Base-by-base conservation (phyloP, 53 echinoderm and acorn worm species). In the Temnopleurus reevesii region DNA sequence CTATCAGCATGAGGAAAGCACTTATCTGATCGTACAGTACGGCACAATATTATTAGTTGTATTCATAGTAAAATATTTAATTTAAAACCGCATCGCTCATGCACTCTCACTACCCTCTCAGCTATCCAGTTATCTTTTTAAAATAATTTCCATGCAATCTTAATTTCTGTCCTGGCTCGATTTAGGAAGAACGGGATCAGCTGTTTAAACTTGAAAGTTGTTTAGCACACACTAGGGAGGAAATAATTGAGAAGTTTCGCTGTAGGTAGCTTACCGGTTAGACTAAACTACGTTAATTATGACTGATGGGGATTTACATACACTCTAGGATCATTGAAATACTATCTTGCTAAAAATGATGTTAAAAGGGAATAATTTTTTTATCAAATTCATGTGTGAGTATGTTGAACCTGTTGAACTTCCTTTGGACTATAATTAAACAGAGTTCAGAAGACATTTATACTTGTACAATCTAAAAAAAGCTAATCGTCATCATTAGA, bases 211-310 rank as follows among this genome's bases (percentile, higher is more conserved):
- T 23, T 55, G 4, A 12, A n/a, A 23, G 56, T 55, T 55, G 56
- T 10, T 18, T n/a, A 18, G 0, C 26, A 3, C 12, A 29, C 31
- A 46, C 81, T 53, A 30, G 57, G 57, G 29, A 53, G 83, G 83
- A 83, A 53, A 81, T 81, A 17, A 33, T 81, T 81, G 28, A 81
- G 46, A 47, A 15, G 83, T 83, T 83, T 79, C 79, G 57, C 53
- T 2, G 13, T 45, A n/a, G 81, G 27, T 21, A 77, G 45, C 45
- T 79, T 79, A n/a, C 49, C 28, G 79, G 15, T 34, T 27, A 26
- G n/a, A 8, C 45, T 24, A 45, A 24, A 21, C 76, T 41, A 5
- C 41, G 24, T 21, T 76, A 76, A 76, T 45, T 76, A 47, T 27
- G 49, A 79, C 15, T 79, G 79, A 79, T 47, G 25, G 15, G 79